Conservation (phyloP, 2,113 vertebrate species). For the Triplophysa tibetana region DNA sequence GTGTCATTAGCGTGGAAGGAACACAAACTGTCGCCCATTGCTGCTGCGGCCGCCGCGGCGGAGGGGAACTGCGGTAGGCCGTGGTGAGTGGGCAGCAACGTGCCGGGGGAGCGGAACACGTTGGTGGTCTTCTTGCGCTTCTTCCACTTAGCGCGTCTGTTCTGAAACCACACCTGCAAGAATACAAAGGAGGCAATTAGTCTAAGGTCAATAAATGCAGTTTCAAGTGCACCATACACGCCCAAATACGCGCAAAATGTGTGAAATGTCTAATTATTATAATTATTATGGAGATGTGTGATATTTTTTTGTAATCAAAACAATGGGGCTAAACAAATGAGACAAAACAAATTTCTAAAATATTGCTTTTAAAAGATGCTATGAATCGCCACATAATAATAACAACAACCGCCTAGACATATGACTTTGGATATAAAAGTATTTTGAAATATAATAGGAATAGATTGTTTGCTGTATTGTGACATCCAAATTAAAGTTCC, state of each 20-base stretch:
- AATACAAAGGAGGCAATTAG: background rate
- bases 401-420: no score
- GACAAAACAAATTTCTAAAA: background rate
- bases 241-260: background rate
- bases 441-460: no score
- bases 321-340: no score
- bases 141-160: constrained; percentile 96
- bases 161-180: constrained; percentile 95
- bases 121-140: constrained; percentile 99
- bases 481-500: background rate
- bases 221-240: background rate
- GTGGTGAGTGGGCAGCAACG: constrained; percentile 86
- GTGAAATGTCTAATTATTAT: no score
- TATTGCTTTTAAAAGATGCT: background rate
- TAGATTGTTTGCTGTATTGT: background rate
- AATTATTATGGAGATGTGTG: no score
- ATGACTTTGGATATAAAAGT: no score
- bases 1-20: constrained; percentile 97
- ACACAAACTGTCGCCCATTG: constrained; percentile 95
- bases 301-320: no score
- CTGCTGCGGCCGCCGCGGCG: constrained; percentile 83
- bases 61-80: constrained; percentile 89
- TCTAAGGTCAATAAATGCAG: background rate
- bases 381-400: background rate
- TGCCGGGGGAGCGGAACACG: constrained; percentile 91